Percentiles rank a stretch among this genome's conserved stretches.
Conservation (phyloP, 2,888 invertebrate species). For the Drosophila dives region DNA sequence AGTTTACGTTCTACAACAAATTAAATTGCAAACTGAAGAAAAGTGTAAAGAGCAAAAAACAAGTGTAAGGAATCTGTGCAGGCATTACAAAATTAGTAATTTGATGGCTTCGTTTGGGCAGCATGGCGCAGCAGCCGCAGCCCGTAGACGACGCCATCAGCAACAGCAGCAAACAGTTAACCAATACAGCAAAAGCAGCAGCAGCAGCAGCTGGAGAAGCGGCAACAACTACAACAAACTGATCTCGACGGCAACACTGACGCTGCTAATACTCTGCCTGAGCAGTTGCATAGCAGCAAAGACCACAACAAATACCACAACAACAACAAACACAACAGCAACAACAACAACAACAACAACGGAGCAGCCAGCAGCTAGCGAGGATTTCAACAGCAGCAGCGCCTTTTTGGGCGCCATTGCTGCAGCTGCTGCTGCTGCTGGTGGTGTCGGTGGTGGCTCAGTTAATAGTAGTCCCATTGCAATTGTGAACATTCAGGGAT, state of each 20-base stretch:
- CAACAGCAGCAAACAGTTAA: constrained; percentile 1
- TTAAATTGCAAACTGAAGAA: background rate
- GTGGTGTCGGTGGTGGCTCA: background rate
- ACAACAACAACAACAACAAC: constrained; percentile 26
- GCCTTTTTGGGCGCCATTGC: constrained; percentile 30
- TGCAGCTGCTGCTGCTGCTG: constrained; percentile 43
- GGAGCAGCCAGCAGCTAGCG: constrained; percentile 1
- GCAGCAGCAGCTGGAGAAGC: constrained; percentile 41
- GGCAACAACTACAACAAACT: constrained; percentile 63
- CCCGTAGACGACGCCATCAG: constrained; percentile 46
- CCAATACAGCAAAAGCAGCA: constrained; percentile 15
- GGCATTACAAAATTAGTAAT: constrained; percentile 25
- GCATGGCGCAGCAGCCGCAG: constrained; percentile 56
- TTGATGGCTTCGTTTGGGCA: constrained; percentile 72
- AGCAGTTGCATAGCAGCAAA: constrained; percentile 75
- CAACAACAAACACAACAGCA: background rate
- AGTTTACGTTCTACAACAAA: constrained; percentile 24
- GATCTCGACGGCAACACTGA: constrained; percentile 70
- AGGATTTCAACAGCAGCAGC: constrained; percentile 14
- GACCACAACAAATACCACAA: constrained; percentile 20
- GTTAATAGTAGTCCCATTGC: constrained; percentile 62
- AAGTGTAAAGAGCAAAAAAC: constrained; percentile 1
- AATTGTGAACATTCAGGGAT: constrained; percentile 49
- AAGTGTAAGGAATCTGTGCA: background rate
- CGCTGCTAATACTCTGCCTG: constrained; percentile 65